A percentile compares a stretch with the other conserved stretches of the same genome.
These are phyloP conservation scores for Paralvinella palmiformis DNA, from an alignment of 1,140 invertebrate genomes.

Conservation along the genomic window DNA sequence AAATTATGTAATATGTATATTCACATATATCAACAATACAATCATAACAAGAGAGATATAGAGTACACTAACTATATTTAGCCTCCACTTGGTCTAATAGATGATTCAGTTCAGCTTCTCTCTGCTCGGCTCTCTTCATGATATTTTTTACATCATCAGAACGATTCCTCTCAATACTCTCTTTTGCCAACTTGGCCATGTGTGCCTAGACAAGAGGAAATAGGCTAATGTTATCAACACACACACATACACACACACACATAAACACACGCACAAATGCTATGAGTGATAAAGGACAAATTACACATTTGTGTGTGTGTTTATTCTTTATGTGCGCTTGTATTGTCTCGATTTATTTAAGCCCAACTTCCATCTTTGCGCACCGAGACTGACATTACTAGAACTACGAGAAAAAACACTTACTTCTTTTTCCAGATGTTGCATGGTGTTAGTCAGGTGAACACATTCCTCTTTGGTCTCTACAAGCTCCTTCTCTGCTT, in stretches of 20 bases:
- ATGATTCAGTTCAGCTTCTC: conserved; percentile 35
- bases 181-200: conserved; percentile 37
- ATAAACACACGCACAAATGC: no score
- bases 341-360: no score
- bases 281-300: no score
- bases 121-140: conserved; percentile 29
- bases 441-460: conserved; percentile 27
- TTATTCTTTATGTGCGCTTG: no score
- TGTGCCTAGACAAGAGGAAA: no score
- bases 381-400: background rate
- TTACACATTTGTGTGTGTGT: no score
- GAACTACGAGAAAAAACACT: background rate
- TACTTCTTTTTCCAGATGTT: conserved; percentile 39
- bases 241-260: no score
- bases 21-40: background rate
- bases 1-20: no score
- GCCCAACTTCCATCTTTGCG: no score
- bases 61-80: conserved; percentile 31
- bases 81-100: conserved; percentile 38
- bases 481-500: conserved; percentile 34
- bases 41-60: background rate
- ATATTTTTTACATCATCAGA: conserved; percentile 37
- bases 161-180: conserved; percentile 37
- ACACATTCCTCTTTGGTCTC: conserved; percentile 39
- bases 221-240: no score